These are phyloP conservation scores for Gorsachius goisagi DNA, from an alignment of 2,113 vertebrate species.

Conservation along the genomic window DNA sequence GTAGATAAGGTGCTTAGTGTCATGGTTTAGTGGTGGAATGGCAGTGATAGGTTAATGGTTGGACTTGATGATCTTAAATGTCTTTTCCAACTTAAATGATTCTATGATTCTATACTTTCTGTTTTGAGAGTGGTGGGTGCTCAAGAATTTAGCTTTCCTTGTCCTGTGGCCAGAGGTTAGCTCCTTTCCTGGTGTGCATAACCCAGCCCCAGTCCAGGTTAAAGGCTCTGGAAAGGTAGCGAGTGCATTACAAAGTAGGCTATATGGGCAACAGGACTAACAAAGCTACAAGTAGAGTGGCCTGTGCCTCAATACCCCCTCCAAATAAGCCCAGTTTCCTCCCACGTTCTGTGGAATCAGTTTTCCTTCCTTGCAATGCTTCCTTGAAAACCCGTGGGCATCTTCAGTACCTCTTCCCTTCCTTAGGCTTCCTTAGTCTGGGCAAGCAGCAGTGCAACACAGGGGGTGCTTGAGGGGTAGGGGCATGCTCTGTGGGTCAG, in stretches of 20 bases:
- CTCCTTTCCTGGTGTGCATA: not conserved
- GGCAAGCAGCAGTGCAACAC: not conserved
- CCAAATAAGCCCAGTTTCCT: not conserved
- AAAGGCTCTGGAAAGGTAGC: not conserved
- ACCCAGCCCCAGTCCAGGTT: not conserved
- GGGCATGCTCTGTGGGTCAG: not conserved
- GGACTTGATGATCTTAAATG: too few species aligned
- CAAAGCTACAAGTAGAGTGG: not conserved
- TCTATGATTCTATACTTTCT: not conserved
- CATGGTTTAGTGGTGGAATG: too few species aligned
- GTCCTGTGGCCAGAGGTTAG: not conserved
- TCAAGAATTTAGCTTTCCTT: not conserved
- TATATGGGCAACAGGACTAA: not conserved
- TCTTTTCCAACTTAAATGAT: too few species aligned
- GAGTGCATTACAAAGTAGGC: not conserved
- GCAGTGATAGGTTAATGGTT: too few species aligned
- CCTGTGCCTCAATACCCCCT: accelerated
- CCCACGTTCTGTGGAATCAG: not conserved
- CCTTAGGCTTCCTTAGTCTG: not conserved
- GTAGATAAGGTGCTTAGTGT: too few species aligned
- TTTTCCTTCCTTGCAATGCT: not conserved
- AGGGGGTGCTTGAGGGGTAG: not conserved
- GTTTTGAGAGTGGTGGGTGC: not conserved
- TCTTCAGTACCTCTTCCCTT: not conserved
- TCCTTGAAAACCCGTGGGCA: not conserved